Base-by-base conservation (phyloP, 2,888 invertebrate species). In the Scrobipalpa atriplicella region DNA sequence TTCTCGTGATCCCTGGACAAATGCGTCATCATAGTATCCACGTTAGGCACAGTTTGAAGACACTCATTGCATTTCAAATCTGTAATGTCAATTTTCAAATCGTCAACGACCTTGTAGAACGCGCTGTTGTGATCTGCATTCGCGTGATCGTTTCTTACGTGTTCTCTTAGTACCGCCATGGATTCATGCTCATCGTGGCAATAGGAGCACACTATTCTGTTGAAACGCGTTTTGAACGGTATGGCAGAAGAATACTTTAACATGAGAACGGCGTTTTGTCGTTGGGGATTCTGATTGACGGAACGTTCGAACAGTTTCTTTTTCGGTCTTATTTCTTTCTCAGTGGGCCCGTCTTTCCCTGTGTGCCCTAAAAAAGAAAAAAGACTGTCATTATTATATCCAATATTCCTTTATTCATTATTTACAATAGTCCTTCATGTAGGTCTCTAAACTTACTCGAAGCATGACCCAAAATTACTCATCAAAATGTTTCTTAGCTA, bases 401-500 rank as follows among this genome's bases (percentile, higher is more conserved):
- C 75, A 79, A n/a, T 58, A 38, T 29, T 58, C 13, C 8, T 13
- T 58, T 36, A 56, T 19, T 21, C 9, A 18, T 10, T 19, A 52
- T 8, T 52, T 52, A 19, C 18, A 18, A 18, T 11, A n/a, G 11
- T 56, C 36, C 36, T 10, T 56, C 13, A 56, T 19, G 11, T n/a
- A n/a, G 56, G n/a, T 56, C n/a, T 38, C 36, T 38, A 16, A 18
- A 21, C n/a, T 56, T 19, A 56, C 58, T n/a, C 29, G 38, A n/a
- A 29, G 36, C 36, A 58, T 16, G 9, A 21, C 54, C 18, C 21
- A 11, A n/a, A 58, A 38, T 82, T 72, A 86, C 38, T 78, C 78
- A 73, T 90, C 92, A 61, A 89, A 90, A 78, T 94, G 94, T 73
- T 93, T 94, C 76, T 90, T 92, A 21, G 92, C 89, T 71, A 93